Percentiles rank a stretch among this genome's conserved stretches.
Evolutionary conservation across 2,888 invertebrate species (phyloP).

Genomic region (Thera obeliscata): DNA sequence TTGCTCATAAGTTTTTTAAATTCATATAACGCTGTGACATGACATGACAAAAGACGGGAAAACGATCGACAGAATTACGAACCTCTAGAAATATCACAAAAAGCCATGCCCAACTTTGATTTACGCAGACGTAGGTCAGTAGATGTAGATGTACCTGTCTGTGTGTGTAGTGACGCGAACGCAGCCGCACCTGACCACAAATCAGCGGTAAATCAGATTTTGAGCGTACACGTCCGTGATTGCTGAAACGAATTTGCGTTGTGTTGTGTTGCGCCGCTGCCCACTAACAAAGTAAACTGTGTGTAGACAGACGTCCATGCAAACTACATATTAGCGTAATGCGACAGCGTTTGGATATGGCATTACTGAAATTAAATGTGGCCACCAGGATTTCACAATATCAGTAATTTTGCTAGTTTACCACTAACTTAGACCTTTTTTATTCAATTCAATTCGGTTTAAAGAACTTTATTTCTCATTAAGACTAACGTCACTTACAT

Average conservation of each 20-base stretch:
- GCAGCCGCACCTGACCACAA: constrained; percentile 67
- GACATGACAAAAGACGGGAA: background rate
- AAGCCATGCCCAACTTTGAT: constrained; percentile 26
- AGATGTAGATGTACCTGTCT: constrained; percentile 11
- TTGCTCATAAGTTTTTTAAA: too few relatives aligned
- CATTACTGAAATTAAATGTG: too few relatives aligned
- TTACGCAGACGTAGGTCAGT: constrained; percentile 33
- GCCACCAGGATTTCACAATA: too few relatives aligned
- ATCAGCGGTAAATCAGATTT: constrained; percentile 81
- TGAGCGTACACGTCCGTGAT: constrained; percentile 72
- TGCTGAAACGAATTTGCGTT: constrained; percentile 72
- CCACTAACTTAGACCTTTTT: too few relatives aligned
- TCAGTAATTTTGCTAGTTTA: too few relatives aligned
- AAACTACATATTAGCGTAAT: background rate
- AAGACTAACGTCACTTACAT: too few relatives aligned
- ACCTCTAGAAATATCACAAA: constrained; percentile 17
- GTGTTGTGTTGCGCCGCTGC: constrained; percentile 47
- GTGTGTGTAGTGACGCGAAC: constrained; percentile 32
- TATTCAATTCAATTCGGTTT: too few relatives aligned
- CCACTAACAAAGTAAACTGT: constrained; percentile 60
- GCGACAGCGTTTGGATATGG: background rate
- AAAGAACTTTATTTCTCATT: too few relatives aligned
- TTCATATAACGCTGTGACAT: background rate
- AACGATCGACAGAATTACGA: constrained; percentile 12
- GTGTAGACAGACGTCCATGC: constrained; percentile 11